Base-by-base conservation (phyloP, 2,888 invertebrate species). In the Eremobia ochroleuca region DNA sequence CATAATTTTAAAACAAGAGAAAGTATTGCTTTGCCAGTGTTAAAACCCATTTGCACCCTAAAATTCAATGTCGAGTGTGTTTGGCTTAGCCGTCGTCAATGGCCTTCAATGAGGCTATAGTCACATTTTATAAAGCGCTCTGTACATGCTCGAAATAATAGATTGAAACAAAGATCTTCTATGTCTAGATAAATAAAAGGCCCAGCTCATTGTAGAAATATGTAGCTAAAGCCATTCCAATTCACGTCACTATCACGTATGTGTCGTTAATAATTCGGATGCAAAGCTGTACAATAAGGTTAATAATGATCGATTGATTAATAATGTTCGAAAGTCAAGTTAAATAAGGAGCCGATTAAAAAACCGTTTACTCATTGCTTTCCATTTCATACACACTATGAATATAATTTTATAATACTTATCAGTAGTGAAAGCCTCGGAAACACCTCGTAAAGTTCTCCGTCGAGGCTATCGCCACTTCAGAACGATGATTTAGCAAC, bases 401-500 rank as follows among this genome's bases (percentile, higher is more conserved):
- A 77, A 79, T 80, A 79, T 76, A 46, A 74, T 79, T 82, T 80
- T 65, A 78, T 65, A 65, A 83, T 77, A 79, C 66, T 82, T 85
- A 89, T 79, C 72, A 76, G 70, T 76, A 83, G 91, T 87, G 92
- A 91, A 91, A 92, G 91, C 89, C 81, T 85, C 85, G 64, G 75
- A 85, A 74, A 75, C 79, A 69, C 4, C 55, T 82, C 79, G 65
- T 86, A 77, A 87, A 82, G 77, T 83, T 86, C 72, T 71, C 69
- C 79, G 79, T 73, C 78, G 83, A 72, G 69, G 76, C 69, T 83
- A 86, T 86, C 74, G 87, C 87, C 83, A 88, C 90, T 91, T 88
- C 81, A 79, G 78, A 77, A 71, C 86, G 84, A 90, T 92, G 92
- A 92, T 90, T 85, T 86, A 86, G 91, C 92, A 92, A 90, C 71